Conservation (phyloP, 2,113 vertebrate genomes). For the Erpornis zantholeuca region DNA sequence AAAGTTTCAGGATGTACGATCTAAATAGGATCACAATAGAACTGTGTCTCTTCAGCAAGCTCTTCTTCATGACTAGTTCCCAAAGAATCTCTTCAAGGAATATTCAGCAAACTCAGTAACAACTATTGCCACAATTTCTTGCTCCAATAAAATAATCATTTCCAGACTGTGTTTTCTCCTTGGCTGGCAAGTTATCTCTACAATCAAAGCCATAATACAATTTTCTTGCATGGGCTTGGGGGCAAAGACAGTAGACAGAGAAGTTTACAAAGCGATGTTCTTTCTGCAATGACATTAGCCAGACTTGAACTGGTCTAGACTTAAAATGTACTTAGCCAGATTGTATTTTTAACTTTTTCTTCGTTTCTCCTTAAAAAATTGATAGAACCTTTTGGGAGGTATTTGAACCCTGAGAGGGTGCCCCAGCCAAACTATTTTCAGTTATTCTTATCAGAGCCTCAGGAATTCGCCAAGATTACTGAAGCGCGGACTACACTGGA, state of each 20-base stretch:
- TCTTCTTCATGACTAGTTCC: not conserved
- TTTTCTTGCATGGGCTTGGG: accelerated
- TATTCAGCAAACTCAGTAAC: not conserved
- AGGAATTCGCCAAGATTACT: too few relatives aligned
- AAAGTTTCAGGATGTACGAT: not conserved
- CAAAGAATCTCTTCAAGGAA: not conserved
- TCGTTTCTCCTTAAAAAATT: not conserved
- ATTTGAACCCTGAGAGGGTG: too few relatives aligned
- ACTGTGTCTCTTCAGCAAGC: not conserved
- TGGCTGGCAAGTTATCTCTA: not conserved
- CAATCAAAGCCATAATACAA: not conserved
- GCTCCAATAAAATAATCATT: not conserved
- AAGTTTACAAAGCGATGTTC: not conserved
- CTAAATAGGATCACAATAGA: not conserved
- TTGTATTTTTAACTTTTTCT: not conserved
- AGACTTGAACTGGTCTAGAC: not conserved
- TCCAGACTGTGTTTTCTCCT: not conserved
- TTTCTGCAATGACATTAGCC: not conserved
- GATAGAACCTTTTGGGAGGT: too few relatives aligned
- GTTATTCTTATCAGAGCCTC: too few relatives aligned
- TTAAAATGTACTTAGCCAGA: not conserved
- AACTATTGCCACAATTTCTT: not conserved
- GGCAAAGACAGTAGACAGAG: not conserved
- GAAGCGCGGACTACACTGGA: too few relatives aligned
- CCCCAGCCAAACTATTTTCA: too few relatives aligned